Evolutionary conservation across 2,797 vertebrate genomes (phyloP).

Genomic region (Heliangelus exortis): DNA sequence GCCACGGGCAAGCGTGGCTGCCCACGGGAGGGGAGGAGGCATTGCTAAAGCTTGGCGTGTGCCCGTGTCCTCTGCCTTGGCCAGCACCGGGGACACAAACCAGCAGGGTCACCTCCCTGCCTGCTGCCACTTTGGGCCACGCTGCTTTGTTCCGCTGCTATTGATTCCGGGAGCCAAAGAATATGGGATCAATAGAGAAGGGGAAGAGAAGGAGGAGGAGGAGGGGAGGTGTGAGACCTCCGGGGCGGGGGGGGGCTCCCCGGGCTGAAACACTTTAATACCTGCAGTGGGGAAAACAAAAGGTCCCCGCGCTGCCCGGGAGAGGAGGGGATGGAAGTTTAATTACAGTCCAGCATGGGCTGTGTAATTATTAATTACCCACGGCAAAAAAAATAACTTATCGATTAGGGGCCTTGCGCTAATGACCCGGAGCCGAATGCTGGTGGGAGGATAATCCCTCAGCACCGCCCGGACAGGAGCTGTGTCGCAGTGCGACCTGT

Average conservation of each 20-base stretch:
- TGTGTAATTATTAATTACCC: conserved; percentile 82
- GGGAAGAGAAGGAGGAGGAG: neutral
- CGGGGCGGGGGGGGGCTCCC: neutral
- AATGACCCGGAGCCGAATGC: conserved; percentile 71
- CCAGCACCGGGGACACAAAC: neutral
- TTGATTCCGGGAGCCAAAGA: conserved; percentile 1
- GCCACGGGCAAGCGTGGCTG: neutral
- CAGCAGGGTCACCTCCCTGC: neutral
- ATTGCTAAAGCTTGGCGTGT: neutral
- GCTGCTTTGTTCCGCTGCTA: neutral
- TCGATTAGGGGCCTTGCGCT: conserved; percentile 77
- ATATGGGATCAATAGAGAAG: conserved; percentile 26
- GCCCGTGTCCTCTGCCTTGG: neutral
- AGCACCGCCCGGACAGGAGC: neutral
- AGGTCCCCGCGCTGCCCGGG: neutral
- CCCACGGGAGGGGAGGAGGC: accelerated
- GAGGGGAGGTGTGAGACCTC: neutral
- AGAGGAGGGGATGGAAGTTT: conserved; percentile 72
- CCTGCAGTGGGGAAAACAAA: conserved; percentile 56
- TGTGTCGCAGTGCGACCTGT: conserved; percentile 60
- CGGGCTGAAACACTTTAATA: neutral
- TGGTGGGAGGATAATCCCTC: conserved; percentile 40
- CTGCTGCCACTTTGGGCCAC: neutral
- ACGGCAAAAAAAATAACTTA: conserved; percentile 81
- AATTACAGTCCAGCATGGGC: conserved; percentile 77